Conservation (phyloP, 2,113 vertebrate genomes). For the Anthoscopus minutus region DNA sequence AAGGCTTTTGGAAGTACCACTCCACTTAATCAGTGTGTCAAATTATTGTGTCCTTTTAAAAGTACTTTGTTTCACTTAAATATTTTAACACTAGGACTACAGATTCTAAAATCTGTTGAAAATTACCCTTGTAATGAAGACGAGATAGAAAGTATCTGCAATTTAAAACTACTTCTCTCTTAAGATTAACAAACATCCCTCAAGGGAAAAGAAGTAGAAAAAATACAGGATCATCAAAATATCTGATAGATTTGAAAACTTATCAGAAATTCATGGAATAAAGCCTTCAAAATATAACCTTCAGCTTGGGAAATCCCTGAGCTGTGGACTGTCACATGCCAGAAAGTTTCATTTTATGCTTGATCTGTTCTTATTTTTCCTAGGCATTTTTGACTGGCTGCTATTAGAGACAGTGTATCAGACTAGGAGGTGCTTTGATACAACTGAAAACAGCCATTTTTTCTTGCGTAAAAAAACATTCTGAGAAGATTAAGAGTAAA, state of each 20-base stretch:
- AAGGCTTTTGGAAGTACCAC: not conserved
- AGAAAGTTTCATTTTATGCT: constrained; percentile 38
- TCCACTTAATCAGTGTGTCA: not conserved
- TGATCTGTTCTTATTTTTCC: constrained; percentile 3
- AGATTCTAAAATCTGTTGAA: not conserved
- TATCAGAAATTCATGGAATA: constrained; percentile 16
- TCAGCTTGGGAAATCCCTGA: constrained; percentile 19
- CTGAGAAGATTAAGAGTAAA: not conserved
- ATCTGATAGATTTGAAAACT: not conserved
- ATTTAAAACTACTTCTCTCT: not conserved
- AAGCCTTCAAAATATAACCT: not conserved
- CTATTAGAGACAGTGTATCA: not conserved
- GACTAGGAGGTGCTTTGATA: not conserved
- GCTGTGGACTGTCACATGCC: constrained; percentile 39
- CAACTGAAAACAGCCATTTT: not conserved
- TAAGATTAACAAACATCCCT: not conserved
- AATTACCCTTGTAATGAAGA: not conserved
- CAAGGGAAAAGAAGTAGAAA: not conserved
- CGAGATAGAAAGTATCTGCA: not conserved
- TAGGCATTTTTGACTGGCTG: not conserved
- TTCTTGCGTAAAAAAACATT: not conserved
- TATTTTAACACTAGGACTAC: not conserved
- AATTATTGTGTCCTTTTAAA: not conserved
- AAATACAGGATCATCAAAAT: not conserved
- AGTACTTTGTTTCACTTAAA: not conserved